These are phyloP conservation scores for Nasonia vitripennis DNA, from an alignment of 1,140 invertebrate species.

Conservation along the genomic window DNA sequence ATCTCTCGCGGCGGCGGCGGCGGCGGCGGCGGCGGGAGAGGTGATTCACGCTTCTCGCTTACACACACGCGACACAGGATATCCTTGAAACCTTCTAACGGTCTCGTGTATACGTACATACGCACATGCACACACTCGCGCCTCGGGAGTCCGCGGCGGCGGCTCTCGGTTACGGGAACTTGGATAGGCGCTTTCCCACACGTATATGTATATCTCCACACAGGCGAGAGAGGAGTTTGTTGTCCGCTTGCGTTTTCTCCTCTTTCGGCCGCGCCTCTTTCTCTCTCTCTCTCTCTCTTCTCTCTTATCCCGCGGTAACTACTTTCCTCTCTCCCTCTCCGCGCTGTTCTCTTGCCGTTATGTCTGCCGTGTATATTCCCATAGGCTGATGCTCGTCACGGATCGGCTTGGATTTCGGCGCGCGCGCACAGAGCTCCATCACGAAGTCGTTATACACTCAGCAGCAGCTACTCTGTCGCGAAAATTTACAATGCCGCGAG, in stretches of 20 bases:
- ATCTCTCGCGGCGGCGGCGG: not conserved
- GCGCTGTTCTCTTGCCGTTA: not conserved
- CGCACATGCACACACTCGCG: conserved; percentile 53
- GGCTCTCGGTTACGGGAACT: conserved; percentile 45
- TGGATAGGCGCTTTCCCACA: conserved; percentile 59
- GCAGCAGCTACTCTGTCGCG: not conserved
- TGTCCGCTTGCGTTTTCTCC: conserved; percentile 36
- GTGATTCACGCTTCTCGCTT: conserved; percentile 68
- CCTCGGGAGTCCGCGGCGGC: conserved; percentile 21
- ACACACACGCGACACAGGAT: conserved; percentile 69
- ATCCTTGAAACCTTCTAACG: conserved; percentile 72
- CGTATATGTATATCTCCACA: conserved; percentile 48
- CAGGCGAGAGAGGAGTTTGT: conserved; percentile 32
- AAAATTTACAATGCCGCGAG: conserved; percentile 6
- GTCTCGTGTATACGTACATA: conserved; percentile 49
- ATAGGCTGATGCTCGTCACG: not conserved
- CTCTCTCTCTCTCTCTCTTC: not conserved
- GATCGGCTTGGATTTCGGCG: not conserved
- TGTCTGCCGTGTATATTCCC: not conserved
- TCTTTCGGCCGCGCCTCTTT: conserved; percentile 31
- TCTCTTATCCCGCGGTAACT: not conserved
- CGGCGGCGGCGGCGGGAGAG: conserved; percentile 23
- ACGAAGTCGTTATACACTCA: not conserved
- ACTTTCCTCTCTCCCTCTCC: not conserved
- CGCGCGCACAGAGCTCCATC: not conserved